Evolutionary conservation across 2,888 invertebrate genomes (phyloP).

Genomic region (Hylaea fasciaria): DNA sequence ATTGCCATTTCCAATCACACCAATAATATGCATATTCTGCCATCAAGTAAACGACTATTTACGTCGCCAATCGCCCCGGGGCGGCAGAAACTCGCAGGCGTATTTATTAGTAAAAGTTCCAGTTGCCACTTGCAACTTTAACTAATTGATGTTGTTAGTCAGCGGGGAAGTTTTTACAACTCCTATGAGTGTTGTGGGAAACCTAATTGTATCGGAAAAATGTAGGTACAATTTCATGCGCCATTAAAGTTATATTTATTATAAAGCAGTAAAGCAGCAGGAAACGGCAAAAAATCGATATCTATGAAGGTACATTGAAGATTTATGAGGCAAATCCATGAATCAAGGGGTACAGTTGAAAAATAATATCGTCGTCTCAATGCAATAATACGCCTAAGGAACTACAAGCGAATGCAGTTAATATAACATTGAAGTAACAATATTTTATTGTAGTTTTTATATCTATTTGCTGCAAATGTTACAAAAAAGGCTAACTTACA

Average conservation of each 20-base stretch:
- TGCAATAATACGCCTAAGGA: too few relatives aligned
- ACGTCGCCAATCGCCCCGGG: constrained; percentile 38
- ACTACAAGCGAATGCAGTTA: neutral
- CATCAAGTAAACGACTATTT: constrained; percentile 24
- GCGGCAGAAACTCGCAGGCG: constrained; percentile 35
- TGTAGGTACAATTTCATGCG: neutral
- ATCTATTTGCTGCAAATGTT: neutral
- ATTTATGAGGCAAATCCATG: too few relatives aligned
- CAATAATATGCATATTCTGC: neutral
- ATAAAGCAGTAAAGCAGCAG: too few relatives aligned
- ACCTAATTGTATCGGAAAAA: neutral
- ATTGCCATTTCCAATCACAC: too few relatives aligned
- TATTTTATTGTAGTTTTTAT: neutral
- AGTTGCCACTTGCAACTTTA: constrained; percentile 39
- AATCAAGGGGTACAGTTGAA: too few relatives aligned
- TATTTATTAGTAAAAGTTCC: constrained; percentile 52
- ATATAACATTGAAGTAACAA: neutral
- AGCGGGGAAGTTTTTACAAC: constrained; percentile 17
- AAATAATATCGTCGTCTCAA: neutral
- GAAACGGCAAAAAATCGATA: too few relatives aligned
- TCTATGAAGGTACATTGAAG: too few relatives aligned
- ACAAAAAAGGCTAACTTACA: constrained; percentile 16
- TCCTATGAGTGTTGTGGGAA: constrained; percentile 1
- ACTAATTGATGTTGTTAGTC: constrained; percentile 37
- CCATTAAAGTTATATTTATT: too few relatives aligned